Percentiles rank a stretch among this genome's conserved stretches.
Conservation (phyloP, 2,888 invertebrate genomes). For the Drosophila kokeensis region DNA sequence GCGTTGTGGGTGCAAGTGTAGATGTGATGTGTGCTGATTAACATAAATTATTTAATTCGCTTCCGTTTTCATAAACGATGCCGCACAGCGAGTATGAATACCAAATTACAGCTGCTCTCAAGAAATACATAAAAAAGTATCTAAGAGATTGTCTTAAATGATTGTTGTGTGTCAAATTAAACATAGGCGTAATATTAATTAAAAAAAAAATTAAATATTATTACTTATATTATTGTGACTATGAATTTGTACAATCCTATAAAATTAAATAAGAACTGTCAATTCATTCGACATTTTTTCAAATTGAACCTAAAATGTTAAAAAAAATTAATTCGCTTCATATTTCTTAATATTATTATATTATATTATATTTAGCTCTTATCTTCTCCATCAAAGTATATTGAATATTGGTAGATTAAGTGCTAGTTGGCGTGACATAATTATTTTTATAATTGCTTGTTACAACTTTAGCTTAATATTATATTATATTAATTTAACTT, state of each 20-base stretch:
- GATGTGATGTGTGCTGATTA: slow-evolving; percentile 61
- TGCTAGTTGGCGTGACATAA: too few species aligned
- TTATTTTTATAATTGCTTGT: too few species aligned
- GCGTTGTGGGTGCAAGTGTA: slow-evolving; percentile 22
- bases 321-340: neutral
- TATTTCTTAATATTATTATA: too few species aligned
- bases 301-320: neutral
- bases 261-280: neutral
- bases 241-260: neutral
- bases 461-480: neutral
- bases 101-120: slow-evolving; percentile 5
- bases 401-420: neutral
- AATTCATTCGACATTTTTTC: neutral
- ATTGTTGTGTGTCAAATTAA: neutral
- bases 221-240: too few species aligned
- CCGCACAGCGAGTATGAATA: slow-evolving; percentile 6
- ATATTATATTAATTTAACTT: neutral
- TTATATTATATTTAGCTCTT: too few species aligned
- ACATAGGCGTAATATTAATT: too few species aligned
- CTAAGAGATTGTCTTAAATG: neutral
- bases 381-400: too few species aligned
- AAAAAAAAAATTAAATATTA: too few species aligned
- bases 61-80: slow-evolving; percentile 2
- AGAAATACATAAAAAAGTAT: neutral
- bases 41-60: slow-evolving; percentile 53